phyloP scores from a whole-genome alignment of 2,888 invertebrate genomes.

The Tricholauxania praeusta region DNA sequence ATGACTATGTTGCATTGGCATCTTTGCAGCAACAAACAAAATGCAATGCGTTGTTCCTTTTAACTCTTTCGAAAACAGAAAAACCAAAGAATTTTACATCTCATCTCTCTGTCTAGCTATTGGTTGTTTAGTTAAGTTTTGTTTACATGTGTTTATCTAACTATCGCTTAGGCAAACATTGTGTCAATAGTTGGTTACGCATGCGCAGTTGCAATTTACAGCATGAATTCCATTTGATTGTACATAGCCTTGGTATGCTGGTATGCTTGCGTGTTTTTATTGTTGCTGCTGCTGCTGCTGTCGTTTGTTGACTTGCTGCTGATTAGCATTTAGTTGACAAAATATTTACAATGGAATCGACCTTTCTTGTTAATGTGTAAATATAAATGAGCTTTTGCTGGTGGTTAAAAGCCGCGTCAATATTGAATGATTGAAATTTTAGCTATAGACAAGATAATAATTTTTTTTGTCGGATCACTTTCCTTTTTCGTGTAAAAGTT shows the following conservation, averaged over 20 bases:
- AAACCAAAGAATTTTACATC: background rate
- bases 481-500: too few relatives aligned
- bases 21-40: too few relatives aligned
- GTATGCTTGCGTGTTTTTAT: too few relatives aligned
- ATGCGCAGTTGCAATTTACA: conserved; percentile 57
- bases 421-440: too few relatives aligned
- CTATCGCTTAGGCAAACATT: conserved; percentile 39
- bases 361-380: background rate
- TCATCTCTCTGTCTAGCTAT: background rate
- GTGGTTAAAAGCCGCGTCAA: too few relatives aligned
- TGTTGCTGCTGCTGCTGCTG: too few relatives aligned
- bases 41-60: too few relatives aligned
- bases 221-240: conserved; percentile 55
- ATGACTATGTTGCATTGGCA: too few relatives aligned
- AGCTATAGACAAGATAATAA: too few relatives aligned
- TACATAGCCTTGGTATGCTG: conserved; percentile 12
- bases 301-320: too few relatives aligned
- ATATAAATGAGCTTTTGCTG: background rate
- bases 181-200: conserved; percentile 44
- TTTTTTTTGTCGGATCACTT: too few relatives aligned
- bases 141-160: conserved; percentile 16
- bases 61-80: too few relatives aligned
- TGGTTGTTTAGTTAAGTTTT: conserved; percentile 9
- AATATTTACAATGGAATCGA: background rate
- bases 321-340: conserved; percentile 23